Evolutionary conservation across 2,888 invertebrate species (phyloP).

Genomic region (Erebia epiphron): DNA sequence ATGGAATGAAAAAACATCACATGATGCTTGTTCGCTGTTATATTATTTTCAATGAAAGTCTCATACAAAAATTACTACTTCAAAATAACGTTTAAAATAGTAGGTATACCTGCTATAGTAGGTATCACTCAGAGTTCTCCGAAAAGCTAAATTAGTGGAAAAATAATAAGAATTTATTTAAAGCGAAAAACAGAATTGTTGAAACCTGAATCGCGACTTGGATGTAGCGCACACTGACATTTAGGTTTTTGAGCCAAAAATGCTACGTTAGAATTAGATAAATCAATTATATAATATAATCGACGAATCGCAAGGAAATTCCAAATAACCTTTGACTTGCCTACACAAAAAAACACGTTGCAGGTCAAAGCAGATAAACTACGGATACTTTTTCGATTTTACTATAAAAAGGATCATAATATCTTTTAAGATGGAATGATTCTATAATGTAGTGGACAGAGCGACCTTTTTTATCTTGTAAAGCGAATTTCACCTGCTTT

Average conservation of each 20-base stretch:
- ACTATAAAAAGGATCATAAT: constrained; percentile 70
- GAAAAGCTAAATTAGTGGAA: background rate
- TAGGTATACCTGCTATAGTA: background rate
- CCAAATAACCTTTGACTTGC: background rate
- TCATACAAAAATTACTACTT: background rate
- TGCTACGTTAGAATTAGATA: too few relatives aligned
- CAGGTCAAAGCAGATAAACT: background rate
- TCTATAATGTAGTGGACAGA: constrained; percentile 69
- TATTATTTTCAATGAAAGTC: constrained; percentile 32
- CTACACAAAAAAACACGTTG: background rate
- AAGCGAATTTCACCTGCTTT: constrained; percentile 76
- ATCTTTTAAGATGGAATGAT: constrained; percentile 69
- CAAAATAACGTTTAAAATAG: background rate
- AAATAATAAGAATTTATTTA: too few relatives aligned
- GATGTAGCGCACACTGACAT: too few relatives aligned
- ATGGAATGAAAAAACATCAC: constrained; percentile 70
- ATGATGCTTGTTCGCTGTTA: constrained; percentile 53
- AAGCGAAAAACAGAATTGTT: background rate
- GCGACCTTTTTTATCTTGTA: constrained; percentile 80
- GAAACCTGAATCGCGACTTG: background rate
- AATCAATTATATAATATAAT: too few relatives aligned
- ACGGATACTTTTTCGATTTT: constrained; percentile 32
- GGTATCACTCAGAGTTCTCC: background rate
- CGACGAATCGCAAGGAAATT: background rate
- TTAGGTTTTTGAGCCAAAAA: too few relatives aligned